phyloP scores from a whole-genome alignment of 35 echinoderm and acorn worm species.

The Strongylocentrotus purpuratus region DNA sequence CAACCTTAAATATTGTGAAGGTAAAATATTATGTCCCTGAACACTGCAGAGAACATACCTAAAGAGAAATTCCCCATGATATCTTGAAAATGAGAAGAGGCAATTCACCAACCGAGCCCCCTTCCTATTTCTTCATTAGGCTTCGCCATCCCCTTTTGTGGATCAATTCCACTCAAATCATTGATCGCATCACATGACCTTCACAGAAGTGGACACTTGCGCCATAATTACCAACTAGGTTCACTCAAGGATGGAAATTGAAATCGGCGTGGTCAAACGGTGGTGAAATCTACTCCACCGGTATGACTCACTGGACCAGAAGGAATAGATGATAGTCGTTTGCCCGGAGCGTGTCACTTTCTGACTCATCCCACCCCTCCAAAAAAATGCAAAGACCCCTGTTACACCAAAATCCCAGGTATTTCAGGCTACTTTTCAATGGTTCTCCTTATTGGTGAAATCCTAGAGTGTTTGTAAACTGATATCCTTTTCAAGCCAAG shows the following conservation, averaged over 20 bases:
- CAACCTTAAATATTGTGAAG: too few species aligned
- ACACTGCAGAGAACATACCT: too few species aligned
- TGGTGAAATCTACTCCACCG: neutral
- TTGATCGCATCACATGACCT: neutral
- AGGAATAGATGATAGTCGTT: neutral
- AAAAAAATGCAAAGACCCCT: neutral
- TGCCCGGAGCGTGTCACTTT: neutral
- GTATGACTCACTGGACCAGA: neutral
- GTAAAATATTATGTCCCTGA: too few species aligned
- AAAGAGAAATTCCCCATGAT: too few species aligned
- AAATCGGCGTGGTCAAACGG: conserved; percentile 8
- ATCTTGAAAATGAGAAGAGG: neutral
- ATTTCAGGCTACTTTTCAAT: neutral
- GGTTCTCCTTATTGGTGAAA: neutral
- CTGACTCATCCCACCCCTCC: conserved; percentile 6
- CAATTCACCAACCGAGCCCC: neutral
- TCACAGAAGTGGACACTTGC: neutral
- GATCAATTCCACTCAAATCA: neutral
- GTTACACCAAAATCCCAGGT: neutral
- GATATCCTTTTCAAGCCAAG: neutral
- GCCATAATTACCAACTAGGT: neutral
- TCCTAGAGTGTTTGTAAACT: neutral
- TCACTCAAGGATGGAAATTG: conserved; percentile 16
- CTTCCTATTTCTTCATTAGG: neutral
- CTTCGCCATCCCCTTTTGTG: neutral